A percentile compares a stretch with the other conserved stretches of the same genome.
phyloP scores from a whole-genome alignment of 1,140 invertebrate species.

The Micrasema minimum region DNA sequence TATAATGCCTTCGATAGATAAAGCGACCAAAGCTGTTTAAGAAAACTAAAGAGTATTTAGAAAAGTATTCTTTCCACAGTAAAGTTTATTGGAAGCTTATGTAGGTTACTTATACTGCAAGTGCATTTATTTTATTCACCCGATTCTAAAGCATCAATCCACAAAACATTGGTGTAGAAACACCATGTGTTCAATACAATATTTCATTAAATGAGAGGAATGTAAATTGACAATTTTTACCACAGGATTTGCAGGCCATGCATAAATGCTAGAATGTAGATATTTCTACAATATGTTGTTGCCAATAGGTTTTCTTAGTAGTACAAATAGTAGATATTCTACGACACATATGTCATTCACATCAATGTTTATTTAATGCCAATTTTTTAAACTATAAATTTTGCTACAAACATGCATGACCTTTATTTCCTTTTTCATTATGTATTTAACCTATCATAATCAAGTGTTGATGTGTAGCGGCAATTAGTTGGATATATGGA shows the following conservation, averaged over 20 bases:
- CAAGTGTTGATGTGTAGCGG: too few species aligned
- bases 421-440: conserved; percentile 18
- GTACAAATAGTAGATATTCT: conserved; percentile 32
- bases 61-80: not conserved
- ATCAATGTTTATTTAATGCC: conserved; percentile 39
- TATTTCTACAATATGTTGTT: conserved; percentile 45
- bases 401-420: conserved; percentile 54
- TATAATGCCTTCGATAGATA: conserved; percentile 23
- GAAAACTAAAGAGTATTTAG: too few species aligned
- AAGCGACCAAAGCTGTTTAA: not conserved
- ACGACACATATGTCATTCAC: conserved; percentile 41
- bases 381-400: conserved; percentile 44
- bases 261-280: conserved; percentile 52
- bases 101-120: too few species aligned
- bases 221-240: conserved; percentile 29
- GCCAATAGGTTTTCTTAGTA: conserved; percentile 44
- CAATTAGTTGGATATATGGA: too few species aligned
- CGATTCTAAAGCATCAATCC: conserved; percentile 16
- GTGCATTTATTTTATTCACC: conserved; percentile 34
- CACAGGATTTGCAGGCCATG: conserved; percentile 50
- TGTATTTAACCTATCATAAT: too few species aligned
- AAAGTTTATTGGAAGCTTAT: not conserved
- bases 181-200: conserved; percentile 15
- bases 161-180: not conserved
- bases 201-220: conserved; percentile 37